These are phyloP conservation scores for Gari tellinella DNA, from an alignment of 2,888 invertebrate species.

Conservation along the genomic window DNA sequence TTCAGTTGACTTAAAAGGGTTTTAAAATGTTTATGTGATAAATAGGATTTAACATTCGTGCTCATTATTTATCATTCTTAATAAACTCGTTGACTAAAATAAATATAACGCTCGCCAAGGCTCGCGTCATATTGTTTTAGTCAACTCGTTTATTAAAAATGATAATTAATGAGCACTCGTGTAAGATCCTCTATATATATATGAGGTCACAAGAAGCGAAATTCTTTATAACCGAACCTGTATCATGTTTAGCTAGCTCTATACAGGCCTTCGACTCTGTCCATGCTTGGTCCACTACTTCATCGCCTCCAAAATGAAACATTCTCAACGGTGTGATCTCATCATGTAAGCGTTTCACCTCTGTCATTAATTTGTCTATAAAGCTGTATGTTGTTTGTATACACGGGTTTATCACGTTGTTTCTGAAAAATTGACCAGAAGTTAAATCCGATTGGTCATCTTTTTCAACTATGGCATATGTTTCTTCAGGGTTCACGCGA, in stretches of 20 bases:
- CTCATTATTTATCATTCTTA: too few relatives aligned
- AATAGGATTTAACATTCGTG: too few relatives aligned
- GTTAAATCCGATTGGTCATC: constrained; percentile 66
- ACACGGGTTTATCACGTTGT: constrained; percentile 81
- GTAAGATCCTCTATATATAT: too few relatives aligned
- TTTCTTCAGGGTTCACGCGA: constrained; percentile 36
- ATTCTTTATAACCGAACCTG: too few relatives aligned
- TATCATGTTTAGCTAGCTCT: neutral
- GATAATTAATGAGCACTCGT: too few relatives aligned
- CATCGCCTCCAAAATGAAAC: constrained; percentile 78
- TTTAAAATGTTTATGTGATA: too few relatives aligned
- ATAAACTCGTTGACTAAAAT: too few relatives aligned
- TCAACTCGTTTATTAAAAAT: too few relatives aligned
- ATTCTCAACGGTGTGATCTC: constrained; percentile 69
- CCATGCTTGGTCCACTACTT: constrained; percentile 74
- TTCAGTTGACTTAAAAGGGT: too few relatives aligned
- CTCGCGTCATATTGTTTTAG: too few relatives aligned
- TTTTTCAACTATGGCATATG: constrained; percentile 71
- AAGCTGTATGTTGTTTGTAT: constrained; percentile 76
- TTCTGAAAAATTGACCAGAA: constrained; percentile 75
- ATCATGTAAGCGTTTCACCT: constrained; percentile 64
- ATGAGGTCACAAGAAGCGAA: too few relatives aligned
- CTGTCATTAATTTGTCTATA: constrained; percentile 64
- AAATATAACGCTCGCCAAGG: too few relatives aligned
- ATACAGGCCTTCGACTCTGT: neutral